Percentiles rank a stretch among this genome's conserved stretches.
phyloP scores from a whole-genome alignment of 1,140 invertebrate species.

The Drosophila carrolli region DNA sequence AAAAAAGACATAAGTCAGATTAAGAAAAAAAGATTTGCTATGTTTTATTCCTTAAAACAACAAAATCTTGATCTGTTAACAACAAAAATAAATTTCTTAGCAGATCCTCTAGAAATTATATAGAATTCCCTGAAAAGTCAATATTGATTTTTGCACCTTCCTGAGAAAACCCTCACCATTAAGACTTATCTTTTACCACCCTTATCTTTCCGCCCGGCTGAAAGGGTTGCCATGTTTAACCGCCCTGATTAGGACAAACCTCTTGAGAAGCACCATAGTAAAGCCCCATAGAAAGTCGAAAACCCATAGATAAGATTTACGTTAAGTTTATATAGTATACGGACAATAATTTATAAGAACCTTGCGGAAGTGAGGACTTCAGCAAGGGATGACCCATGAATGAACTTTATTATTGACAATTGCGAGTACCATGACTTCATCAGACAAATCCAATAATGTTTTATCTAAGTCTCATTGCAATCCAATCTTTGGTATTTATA shows the following conservation, averaged over 20 bases:
- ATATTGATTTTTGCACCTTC: slow-evolving; percentile 2
- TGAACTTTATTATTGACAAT: not conserved
- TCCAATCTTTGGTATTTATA: slow-evolving; percentile 42
- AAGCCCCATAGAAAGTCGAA: slow-evolving; percentile 15
- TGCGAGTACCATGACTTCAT: slow-evolving; percentile 23
- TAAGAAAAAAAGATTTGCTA: no score
- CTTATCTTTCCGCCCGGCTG: slow-evolving; percentile 22
- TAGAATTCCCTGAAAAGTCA: not conserved
- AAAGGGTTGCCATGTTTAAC: slow-evolving; percentile 33
- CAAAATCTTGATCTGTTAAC: not conserved
- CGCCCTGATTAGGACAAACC: slow-evolving; percentile 36
- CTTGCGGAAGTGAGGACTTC: slow-evolving; percentile 38
- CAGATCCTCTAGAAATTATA: not conserved
- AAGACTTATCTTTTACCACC: slow-evolving; percentile 12
- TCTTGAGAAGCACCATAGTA: slow-evolving; percentile 28
- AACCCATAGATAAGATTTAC: slow-evolving; percentile 46
- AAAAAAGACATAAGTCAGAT: not conserved
- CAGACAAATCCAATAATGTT: slow-evolving; percentile 38
- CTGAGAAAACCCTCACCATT: slow-evolving; percentile 6
- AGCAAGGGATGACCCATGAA: slow-evolving; percentile 1
- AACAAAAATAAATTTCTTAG: not conserved
- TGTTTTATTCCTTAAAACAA: not conserved
- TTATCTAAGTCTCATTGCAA: slow-evolving; percentile 22
- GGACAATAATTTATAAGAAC: slow-evolving; percentile 4
- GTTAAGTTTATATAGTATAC: slow-evolving; percentile 10